Conservation (phyloP, 2,888 invertebrate genomes). For the Cheilosia pagana region DNA sequence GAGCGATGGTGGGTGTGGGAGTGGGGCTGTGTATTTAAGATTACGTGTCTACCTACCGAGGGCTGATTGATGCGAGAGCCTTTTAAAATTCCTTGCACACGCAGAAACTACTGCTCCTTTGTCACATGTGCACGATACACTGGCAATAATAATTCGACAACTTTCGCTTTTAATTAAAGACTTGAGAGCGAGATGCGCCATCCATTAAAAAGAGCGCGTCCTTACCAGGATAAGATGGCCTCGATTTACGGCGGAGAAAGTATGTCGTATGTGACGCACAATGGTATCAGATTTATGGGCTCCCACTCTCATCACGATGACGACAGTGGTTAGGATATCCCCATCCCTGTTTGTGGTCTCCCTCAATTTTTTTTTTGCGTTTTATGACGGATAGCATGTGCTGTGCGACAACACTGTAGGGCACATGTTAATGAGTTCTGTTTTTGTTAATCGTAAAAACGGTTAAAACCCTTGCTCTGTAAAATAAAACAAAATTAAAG, state of each 20-base stretch:
- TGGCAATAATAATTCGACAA: constrained; percentile 67
- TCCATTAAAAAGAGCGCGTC: constrained; percentile 10
- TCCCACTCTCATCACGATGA: constrained; percentile 38
- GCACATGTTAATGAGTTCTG: constrained; percentile 71
- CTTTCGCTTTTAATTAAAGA: constrained; percentile 71
- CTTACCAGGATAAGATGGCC: constrained; percentile 50
- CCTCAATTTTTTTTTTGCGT: constrained; percentile 31
- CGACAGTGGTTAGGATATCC: constrained; percentile 1
- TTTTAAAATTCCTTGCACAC: constrained; percentile 63
- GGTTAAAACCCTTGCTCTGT: constrained; percentile 18
- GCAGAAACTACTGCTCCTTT: constrained; percentile 25
- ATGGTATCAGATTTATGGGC: constrained; percentile 64
- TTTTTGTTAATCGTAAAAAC: constrained; percentile 65
- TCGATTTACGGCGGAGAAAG: constrained; percentile 44
- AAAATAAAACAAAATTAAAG: not conserved
- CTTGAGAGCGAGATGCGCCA: constrained; percentile 28
- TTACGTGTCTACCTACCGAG: constrained; percentile 42
- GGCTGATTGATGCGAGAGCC: constrained; percentile 66
- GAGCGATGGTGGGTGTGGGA: constrained; percentile 2
- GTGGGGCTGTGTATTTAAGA: constrained; percentile 36
- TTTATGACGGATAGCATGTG: constrained; percentile 49
- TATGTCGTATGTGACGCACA: constrained; percentile 54
- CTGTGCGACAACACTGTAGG: constrained; percentile 16
- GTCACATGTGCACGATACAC: constrained; percentile 43
- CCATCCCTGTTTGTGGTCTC: constrained; percentile 31